Evolutionary conservation across 2,888 invertebrate genomes (phyloP), one percentile per base, ranked within the genome.

Genomic region (Bembecia ichneumoniformis): DNA sequence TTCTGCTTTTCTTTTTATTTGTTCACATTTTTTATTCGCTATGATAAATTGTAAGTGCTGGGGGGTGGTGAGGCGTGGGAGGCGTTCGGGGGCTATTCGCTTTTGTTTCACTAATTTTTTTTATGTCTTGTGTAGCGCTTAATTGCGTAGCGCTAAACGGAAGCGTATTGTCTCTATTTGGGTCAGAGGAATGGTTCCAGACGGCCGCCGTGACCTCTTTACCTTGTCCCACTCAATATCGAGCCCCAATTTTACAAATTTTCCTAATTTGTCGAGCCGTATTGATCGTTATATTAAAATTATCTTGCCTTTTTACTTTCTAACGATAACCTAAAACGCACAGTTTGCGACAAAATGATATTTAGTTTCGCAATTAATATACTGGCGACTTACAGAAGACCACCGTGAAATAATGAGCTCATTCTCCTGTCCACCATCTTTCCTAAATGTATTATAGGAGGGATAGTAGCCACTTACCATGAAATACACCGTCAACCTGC

Each of bases 21-120:
- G 77, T 67, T 73, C 74, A 79, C 83, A 83, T 84, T 86, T 28
- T 86, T 84, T 86, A 86, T 86, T 87, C 81, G 81, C 78, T 82
- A 86, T 87, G 86, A 87, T 87, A 86, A 86, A 87, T 87, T 83
- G 84, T 83, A 77, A 77, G 79, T 69, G 79, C 74, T 73, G 71
- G 60, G 73, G 70, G 65, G 63, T 64, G 66, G 61, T 63, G 57
- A 56, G 58, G 52, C 52, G 57, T 49, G 45, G 49, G 35, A 34
- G 17, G 49, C 10, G 20, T 20, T 52, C 58, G 67, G 40, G 48
- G 70, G 63, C 71, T 58, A 65, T 69, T 71, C 74, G 77, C 82
- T 80, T 83, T 87, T 86, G 83, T 84, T 87, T 84, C 81, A 77
- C 82, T 82, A 82, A 79, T 83, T 83, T 84, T 28, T 28, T 86